Evolutionary conservation across 2,797 vertebrate species (phyloP).

Genomic region (Sorex maritimensis): DNA sequence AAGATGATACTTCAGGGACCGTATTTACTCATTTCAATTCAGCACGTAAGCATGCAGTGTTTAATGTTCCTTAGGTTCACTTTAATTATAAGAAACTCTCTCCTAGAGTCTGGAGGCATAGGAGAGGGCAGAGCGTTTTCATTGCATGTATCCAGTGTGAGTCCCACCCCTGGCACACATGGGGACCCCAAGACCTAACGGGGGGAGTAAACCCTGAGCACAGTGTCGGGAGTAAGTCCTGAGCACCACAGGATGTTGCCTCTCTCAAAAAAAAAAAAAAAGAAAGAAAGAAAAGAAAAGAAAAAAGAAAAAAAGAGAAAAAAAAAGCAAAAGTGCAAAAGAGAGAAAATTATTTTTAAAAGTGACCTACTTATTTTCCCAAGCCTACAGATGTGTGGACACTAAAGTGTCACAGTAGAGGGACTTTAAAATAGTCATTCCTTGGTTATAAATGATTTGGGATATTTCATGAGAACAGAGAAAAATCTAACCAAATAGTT

Average conservation of each 20-base stretch:
- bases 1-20: background rate
- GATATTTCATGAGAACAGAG: background rate
- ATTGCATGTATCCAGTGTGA: no score
- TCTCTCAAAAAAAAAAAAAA: no score
- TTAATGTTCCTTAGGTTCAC: background rate
- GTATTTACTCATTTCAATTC: background rate
- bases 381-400: background rate
- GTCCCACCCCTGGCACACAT: background rate
- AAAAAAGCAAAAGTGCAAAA: background rate
- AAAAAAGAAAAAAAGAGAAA: no score
- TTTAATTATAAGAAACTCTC: background rate
- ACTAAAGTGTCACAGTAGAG: background rate
- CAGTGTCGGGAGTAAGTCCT: no score
- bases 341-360: background rate
- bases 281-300: no score
- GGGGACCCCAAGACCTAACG: no score
- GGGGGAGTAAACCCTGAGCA: no score
- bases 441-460: background rate
- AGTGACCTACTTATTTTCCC: background rate
- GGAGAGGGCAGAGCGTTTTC: no score
- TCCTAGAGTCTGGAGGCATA: background rate
- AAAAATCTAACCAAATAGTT: background rate
- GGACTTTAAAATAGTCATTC: background rate
- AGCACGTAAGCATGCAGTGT: background rate
- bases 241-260: no score